Evolutionary conservation across 2,797 vertebrate genomes (phyloP), one percentile per base, ranked within the genome.

Genomic region (Sebastes cheni): DNA sequence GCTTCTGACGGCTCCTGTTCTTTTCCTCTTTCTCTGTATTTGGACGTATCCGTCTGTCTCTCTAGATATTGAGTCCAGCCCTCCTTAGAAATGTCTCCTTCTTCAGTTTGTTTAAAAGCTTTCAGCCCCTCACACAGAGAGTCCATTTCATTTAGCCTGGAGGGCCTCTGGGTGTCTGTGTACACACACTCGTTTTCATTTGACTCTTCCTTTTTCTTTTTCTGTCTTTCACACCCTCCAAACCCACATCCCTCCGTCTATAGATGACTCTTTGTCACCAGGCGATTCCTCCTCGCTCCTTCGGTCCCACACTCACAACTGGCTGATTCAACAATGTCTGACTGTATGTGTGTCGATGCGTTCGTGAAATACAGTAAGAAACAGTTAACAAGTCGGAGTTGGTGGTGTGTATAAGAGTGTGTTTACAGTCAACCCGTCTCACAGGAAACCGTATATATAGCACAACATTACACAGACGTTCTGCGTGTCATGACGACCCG

Each of bases 51-150:
- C 13, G 42, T 79, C 75, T 72, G 72, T 85, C 78, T 81, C 69
- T 59, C 32, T 20, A 10, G 61, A 85, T 86, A 90, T 85, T 85
- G 65, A 80, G 81, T 81, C 42, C 75, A 46, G 29, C 30, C 64
- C 64, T 78, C 59, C n/a, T 75, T 66, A 64, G 62, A 82, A 85
- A 79, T 16, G 60, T 65, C 72, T 71, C 10, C 11, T 79, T 68
- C 77, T 66, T 70, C 70, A 50, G 88, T 93, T 92, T 92, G 89
- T 82, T 83, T 77, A 88, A 93, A 90, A 88, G 92, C 93, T 92
- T 90, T 88, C 67, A 73, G 72, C 14, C 77, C 71, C 42, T 69
- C 82, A 78, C 64, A 86, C 62, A 64, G 36, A 85, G 62, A 79
- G 75, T 86, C 84, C 68, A 46, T 88, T 88, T 92, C 72, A 85